Conservation (phyloP, 1,140 invertebrate genomes). For the Dendrolimus punctatus region DNA sequence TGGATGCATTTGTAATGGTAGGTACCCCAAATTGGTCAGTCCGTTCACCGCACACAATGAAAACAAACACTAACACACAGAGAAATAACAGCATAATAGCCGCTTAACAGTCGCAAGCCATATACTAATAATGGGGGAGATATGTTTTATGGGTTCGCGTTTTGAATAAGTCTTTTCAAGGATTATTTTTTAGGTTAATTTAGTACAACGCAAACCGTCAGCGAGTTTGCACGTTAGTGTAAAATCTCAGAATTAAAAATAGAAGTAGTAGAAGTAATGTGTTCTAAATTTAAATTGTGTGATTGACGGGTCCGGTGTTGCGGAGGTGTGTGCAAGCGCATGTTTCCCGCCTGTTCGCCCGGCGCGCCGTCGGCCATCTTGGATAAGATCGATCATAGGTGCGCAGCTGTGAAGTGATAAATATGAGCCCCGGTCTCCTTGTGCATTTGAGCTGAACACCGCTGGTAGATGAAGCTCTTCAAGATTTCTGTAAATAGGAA, state of each 20-base stretch:
- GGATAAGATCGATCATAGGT: slow-evolving; percentile 68
- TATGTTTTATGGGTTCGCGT: slow-evolving; percentile 68
- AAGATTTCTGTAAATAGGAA: slow-evolving; percentile 4
- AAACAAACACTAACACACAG: slow-evolving; percentile 63
- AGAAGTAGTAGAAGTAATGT: slow-evolving; percentile 7
- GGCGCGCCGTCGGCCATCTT: slow-evolving; percentile 60
- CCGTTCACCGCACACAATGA: slow-evolving; percentile 63
- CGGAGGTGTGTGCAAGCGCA: slow-evolving; percentile 44
- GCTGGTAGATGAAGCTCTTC: slow-evolving; percentile 12
- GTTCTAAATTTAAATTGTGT: slow-evolving; percentile 23
- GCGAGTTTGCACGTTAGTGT: slow-evolving; percentile 43
- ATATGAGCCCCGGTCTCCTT: slow-evolving; percentile 26
- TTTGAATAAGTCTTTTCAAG: slow-evolving; percentile 56
- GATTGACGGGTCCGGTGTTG: slow-evolving; percentile 38
- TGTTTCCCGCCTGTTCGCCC: slow-evolving; percentile 43
- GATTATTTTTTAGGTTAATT: slow-evolving; percentile 43
- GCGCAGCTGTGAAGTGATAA: slow-evolving; percentile 65
- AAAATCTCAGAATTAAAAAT: slow-evolving; percentile 15
- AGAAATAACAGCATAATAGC: slow-evolving; percentile 65
- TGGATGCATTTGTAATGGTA: slow-evolving; percentile 45
- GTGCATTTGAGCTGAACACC: slow-evolving; percentile 35
- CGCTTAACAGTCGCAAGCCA: slow-evolving; percentile 61
- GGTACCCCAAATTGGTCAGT: slow-evolving; percentile 52
- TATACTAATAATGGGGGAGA: slow-evolving; percentile 71
- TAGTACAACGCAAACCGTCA: slow-evolving; percentile 55